A percentile compares a stretch with the other conserved stretches of the same genome.
Evolutionary conservation across 2,888 invertebrate species (phyloP).

Genomic region (Meghimatium bilineatum): DNA sequence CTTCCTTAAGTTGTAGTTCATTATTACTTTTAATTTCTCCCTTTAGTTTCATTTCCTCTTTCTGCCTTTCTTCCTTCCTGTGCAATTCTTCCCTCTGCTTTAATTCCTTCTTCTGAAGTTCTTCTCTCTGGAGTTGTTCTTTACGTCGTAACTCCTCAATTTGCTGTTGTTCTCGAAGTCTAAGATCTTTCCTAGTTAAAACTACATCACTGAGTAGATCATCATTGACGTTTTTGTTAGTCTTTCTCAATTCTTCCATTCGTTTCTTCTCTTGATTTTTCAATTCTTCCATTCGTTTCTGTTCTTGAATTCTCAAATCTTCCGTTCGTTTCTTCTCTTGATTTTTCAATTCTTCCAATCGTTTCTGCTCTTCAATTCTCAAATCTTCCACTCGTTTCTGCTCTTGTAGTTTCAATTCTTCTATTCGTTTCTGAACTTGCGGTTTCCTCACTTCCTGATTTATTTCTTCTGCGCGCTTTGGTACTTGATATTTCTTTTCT

Average conservation of each 20-base stretch:
- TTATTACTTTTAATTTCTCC: background rate
- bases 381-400: too few species aligned
- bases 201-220: background rate
- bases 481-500: slow-evolving; percentile 12
- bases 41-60: background rate
- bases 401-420: too few species aligned
- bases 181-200: background rate
- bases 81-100: background rate
- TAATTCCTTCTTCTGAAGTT: background rate
- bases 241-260: background rate
- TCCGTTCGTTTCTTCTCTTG: background rate
- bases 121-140: slow-evolving; percentile 9
- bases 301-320: background rate
- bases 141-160: slow-evolving; percentile 11
- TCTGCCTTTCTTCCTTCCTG: background rate
- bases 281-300: background rate
- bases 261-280: slow-evolving; percentile 16
- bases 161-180: background rate
- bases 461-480: slow-evolving; percentile 4
- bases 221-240: background rate
- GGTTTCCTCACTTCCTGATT: too few species aligned
- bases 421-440: too few species aligned
- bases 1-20: background rate
- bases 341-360: too few species aligned
- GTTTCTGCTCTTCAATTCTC: too few species aligned